Percentiles rank a stretch among this genome's conserved stretches.
Conservation (phyloP, 2,888 invertebrate genomes). For the Lymantria monacha region DNA sequence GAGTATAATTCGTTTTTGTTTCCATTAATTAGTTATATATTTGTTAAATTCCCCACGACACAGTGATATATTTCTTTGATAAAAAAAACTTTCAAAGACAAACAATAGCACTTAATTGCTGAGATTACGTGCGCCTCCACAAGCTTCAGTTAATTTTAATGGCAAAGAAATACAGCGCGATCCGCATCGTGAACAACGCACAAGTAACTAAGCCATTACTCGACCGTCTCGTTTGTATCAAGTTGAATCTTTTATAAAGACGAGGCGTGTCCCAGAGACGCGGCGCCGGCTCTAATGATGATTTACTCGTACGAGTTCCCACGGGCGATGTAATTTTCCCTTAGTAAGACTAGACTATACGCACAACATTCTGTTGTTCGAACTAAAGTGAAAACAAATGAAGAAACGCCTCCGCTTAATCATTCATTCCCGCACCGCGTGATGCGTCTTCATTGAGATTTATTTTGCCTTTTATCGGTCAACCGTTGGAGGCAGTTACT, state of each 20-base stretch:
- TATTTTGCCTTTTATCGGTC: conserved; percentile 62
- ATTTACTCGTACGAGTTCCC: conserved; percentile 70
- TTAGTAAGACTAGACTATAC: conserved; percentile 51
- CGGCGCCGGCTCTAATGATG: conserved; percentile 66
- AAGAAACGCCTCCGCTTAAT: conserved; percentile 73
- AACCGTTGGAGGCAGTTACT: conserved; percentile 33
- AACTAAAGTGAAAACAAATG: conserved; percentile 77
- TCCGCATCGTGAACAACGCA: conserved; percentile 25
- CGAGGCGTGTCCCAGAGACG: conserved; percentile 60
- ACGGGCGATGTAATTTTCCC: conserved; percentile 75
- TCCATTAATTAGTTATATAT: too few relatives aligned
- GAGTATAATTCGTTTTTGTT: too few relatives aligned
- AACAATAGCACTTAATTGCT: conserved; percentile 18
- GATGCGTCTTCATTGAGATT: conserved; percentile 67
- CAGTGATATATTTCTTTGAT: too few relatives aligned
- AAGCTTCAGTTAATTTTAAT: conserved; percentile 39
- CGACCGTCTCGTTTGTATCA: conserved; percentile 67
- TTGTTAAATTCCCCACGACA: too few relatives aligned
- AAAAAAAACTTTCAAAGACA: too few relatives aligned
- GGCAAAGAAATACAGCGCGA: conserved; percentile 34
- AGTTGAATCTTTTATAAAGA: conserved; percentile 78
- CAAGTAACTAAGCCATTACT: conserved; percentile 52
- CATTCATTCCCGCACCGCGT: conserved; percentile 67
- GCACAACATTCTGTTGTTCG: conserved; percentile 57
- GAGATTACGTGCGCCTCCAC: conserved; percentile 25